These are phyloP conservation scores for Myopa tessellatipennis DNA, from an alignment of 2,888 invertebrate genomes.

Conservation along the genomic window DNA sequence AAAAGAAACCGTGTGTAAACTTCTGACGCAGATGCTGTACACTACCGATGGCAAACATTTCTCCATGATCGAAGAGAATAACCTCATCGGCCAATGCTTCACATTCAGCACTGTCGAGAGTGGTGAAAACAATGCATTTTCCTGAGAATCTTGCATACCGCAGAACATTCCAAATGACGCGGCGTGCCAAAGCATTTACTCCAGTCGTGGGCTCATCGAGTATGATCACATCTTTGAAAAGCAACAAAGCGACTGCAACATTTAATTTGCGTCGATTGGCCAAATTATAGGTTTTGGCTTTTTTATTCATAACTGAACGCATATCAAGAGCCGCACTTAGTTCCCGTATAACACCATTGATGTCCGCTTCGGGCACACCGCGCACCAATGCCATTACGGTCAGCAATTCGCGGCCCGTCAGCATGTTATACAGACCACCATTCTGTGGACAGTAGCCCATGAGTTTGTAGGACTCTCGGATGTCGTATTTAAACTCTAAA, in stretches of 20 bases:
- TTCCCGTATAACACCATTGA: slow-evolving; percentile 61
- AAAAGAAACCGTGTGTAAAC: slow-evolving; percentile 71
- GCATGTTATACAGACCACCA: slow-evolving; percentile 74
- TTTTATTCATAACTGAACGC: slow-evolving; percentile 72
- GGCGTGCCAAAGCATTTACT: slow-evolving; percentile 79
- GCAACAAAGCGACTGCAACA: slow-evolving; percentile 77
- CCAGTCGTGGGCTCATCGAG: slow-evolving; percentile 72
- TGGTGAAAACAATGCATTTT: slow-evolving; percentile 81
- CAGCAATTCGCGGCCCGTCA: slow-evolving; percentile 77
- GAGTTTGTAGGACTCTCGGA: slow-evolving; percentile 71
- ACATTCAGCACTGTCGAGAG: slow-evolving; percentile 85
- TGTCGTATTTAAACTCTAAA: slow-evolving; percentile 69
- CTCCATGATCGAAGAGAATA: slow-evolving; percentile 82
- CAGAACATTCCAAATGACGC: slow-evolving; percentile 83
- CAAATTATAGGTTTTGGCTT: slow-evolving; percentile 72
- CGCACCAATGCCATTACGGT: slow-evolving; percentile 74
- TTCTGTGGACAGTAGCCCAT: slow-evolving; percentile 77
- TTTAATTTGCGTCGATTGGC: slow-evolving; percentile 79
- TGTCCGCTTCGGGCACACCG: slow-evolving; percentile 68
- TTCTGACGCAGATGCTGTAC: slow-evolving; percentile 81
- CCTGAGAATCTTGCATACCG: slow-evolving; percentile 76
- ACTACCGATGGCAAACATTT: slow-evolving; percentile 78
- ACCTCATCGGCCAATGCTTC: slow-evolving; percentile 82
- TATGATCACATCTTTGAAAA: slow-evolving; percentile 75
- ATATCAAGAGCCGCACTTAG: slow-evolving; percentile 72